Evolutionary conservation across 2,888 invertebrate genomes (phyloP), one percentile per base, ranked within the genome.

Genomic region (Hartigia nigra): DNA sequence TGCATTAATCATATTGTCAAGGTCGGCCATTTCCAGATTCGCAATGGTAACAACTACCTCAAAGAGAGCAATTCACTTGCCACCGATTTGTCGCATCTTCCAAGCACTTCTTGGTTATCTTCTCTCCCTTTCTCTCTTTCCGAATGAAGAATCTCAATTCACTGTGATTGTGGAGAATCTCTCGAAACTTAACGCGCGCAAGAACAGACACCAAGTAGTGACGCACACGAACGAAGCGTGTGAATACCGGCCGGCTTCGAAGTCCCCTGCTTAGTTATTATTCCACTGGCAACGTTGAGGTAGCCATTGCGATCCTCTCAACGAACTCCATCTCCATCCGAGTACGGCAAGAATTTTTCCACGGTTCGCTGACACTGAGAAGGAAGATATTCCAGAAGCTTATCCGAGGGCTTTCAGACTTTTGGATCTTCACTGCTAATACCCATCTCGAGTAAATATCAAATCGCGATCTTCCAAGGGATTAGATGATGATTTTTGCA

Each of bases 241-340:
- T 72, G 72, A 72, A 31, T 34, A 72, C 72, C 72, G 14, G 72
- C 12, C 72, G 31, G 31, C 72, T 72, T 34, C 34, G 32, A 34
- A 12, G 72, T 34, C 31, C 72, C 34, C 72, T 34, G 34, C 72
- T 72, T 72, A 34, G 72, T 72, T 72, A 72, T 72, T 34, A 72
- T 72, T 72, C 72, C 72, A 31, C 72, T 72, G 32, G 72, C 34
- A 72, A 72, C 72, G 72, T 31, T 34, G 72, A 72, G 72, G 72
- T 72, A 34, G 72, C 34, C 72, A 23, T 72, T 32, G 72, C 31
- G 34, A 72, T 72, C 72, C 72, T 72, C 72, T 72, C 31, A 34
- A 32, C 72, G 72, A 55, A 23, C 72, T 72, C 72, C 72, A 31
- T 32, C 72, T 72, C 72, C 72, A 12, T 31, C 32, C 72, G 12